Evolutionary conservation across 2,888 invertebrate genomes (phyloP).

Genomic region (Bombylius discolor): DNA sequence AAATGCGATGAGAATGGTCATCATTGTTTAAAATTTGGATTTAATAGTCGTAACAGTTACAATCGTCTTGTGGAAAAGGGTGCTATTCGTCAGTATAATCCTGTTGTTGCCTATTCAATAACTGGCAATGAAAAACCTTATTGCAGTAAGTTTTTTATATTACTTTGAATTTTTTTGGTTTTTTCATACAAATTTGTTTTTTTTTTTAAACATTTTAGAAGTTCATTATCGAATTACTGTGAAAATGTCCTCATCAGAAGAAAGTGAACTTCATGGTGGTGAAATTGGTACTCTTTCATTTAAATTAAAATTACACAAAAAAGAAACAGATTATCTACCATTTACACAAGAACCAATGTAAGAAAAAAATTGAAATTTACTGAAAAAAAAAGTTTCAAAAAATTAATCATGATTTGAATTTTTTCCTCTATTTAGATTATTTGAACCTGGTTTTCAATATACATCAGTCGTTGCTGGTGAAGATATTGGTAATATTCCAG

Average conservation of each 20-base stretch:
- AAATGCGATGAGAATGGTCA: slow-evolving; percentile 52
- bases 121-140: slow-evolving; percentile 58
- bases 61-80: slow-evolving; percentile 37
- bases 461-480: slow-evolving; percentile 53
- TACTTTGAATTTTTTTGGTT: neutral
- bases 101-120: slow-evolving; percentile 54
- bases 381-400: neutral
- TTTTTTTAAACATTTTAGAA: slow-evolving; percentile 40
- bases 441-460: slow-evolving; percentile 55
- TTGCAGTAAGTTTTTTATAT: slow-evolving; percentile 50
- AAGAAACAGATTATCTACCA: slow-evolving; percentile 45
- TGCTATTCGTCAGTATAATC: slow-evolving; percentile 38
- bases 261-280: slow-evolving; percentile 59
- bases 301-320: slow-evolving; percentile 48
- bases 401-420: slow-evolving; percentile 1
- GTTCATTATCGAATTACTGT: slow-evolving; percentile 66
- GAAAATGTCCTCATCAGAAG: slow-evolving; percentile 57
- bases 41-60: slow-evolving; percentile 45
- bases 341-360: slow-evolving; percentile 42
- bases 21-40: slow-evolving; percentile 57
- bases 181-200: neutral
- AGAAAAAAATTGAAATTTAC: slow-evolving; percentile 2
- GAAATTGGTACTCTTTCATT: slow-evolving; percentile 63
- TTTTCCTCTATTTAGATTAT: slow-evolving; percentile 13
- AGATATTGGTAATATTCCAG: slow-evolving; percentile 48